Evolutionary conservation across 2,113 vertebrate genomes (phyloP).

Genomic region (Thryonomys swinderianus): DNA sequence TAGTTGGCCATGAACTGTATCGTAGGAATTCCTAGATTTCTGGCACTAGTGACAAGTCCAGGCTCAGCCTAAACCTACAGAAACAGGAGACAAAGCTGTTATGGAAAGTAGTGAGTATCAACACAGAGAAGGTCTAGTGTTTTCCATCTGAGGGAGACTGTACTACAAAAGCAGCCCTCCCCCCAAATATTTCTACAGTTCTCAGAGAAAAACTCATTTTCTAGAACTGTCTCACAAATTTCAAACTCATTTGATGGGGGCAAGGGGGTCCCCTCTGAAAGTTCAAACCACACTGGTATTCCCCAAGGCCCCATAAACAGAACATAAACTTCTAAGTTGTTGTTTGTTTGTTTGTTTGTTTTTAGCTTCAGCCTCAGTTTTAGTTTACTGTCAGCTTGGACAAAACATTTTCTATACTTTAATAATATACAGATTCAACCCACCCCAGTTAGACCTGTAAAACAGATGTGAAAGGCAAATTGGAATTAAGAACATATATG

Average conservation of each 20-base stretch:
- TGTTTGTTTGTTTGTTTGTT: not conserved
- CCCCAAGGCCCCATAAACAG: not conserved
- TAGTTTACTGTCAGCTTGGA: not conserved
- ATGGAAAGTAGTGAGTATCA: not conserved
- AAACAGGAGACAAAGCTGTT: not conserved
- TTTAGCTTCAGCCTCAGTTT: constrained; percentile 23
- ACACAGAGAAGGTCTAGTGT: not conserved
- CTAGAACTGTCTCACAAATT: constrained; percentile 38
- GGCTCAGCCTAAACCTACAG: not conserved
- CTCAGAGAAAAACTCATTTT: constrained; percentile 38
- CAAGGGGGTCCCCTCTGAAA: not conserved
- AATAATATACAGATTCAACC: not conserved
- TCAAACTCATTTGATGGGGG: constrained; percentile 11
- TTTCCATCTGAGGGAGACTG: not conserved
- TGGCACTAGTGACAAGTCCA: not conserved
- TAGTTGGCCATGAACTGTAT: not conserved
- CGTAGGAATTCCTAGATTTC: not conserved
- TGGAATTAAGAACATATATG: not conserved
- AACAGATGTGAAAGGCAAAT: not conserved
- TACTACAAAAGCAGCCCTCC: not conserved
- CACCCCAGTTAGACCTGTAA: not conserved
- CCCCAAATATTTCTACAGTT: not conserved
- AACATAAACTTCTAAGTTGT: constrained; percentile 32
- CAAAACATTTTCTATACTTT: constrained; percentile 11
- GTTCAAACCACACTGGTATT: not conserved